Evolutionary conservation across 2,888 invertebrate genomes (phyloP), one percentile per base, ranked within the genome.

Genomic region (Netelia fuscicornis): DNA sequence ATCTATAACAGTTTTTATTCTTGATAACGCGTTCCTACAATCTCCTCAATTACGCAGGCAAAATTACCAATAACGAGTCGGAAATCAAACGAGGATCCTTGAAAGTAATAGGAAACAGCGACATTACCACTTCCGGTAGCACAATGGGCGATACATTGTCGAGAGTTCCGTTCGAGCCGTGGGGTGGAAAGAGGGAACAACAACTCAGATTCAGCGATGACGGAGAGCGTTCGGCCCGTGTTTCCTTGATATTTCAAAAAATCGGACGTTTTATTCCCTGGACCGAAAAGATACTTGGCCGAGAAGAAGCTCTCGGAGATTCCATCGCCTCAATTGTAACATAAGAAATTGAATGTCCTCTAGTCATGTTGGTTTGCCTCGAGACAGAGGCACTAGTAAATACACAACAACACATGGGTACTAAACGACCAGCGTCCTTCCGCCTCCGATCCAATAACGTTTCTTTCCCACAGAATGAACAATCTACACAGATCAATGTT

Each of bases 131-230:
- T n/a, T 85, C 74, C 52, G 81, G 81, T 65, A 74, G 65, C 70
- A 70, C 74, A 10, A 48, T n/a, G 44, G 65, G n/a, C 6, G 65
- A 71, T 3, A 65, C 78, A 52, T 71, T 81, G 23, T 62, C 74
- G 5, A 81, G 79, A 80, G 74, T 74, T 17, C 65, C 86, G 2
- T 87, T 86, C 48, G 85, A 84, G 10, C 81, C 85, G 0, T 87
- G 86, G 86, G 83, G 77, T 9, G 83, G 84, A 54, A 81, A 84
- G 30, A 86, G 84, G 64, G 48, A 17, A 17, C 17, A 58, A n/a
- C 42, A 75, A 64, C 44, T 68, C 6, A 56, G 42, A 74, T 68
- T 70, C 20, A 30, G 9, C 71, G 37, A 72, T 42, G 74, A 85
- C 13, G 65, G 44, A 13, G 30, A 56, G 11, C 42, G 11, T 9